Percentiles rank a stretch among this genome's conserved stretches.
Conservation (phyloP, 2,888 invertebrate species). For the Eupithecia abbreviata region DNA sequence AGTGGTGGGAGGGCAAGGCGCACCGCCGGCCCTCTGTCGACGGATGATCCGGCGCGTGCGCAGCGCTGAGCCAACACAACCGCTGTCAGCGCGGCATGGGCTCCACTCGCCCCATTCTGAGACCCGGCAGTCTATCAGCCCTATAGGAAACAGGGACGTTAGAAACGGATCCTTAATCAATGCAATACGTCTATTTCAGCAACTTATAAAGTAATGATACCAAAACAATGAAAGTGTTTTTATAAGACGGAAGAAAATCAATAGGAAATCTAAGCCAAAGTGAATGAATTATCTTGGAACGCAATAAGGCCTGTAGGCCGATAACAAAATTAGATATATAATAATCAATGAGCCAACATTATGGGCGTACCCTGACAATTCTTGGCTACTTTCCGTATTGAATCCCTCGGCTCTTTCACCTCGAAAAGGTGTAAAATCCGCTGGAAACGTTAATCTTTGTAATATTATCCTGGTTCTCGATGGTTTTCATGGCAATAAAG, state of each 20-base stretch:
- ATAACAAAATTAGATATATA: not conserved
- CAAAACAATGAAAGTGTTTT: no score
- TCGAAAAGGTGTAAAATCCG: no score
- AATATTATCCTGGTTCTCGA: not conserved
- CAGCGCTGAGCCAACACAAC: slow-evolving; percentile 94
- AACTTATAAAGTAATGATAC: no score
- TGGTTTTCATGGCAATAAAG: not conserved
- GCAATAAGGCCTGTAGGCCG: not conserved
- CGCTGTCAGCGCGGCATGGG: slow-evolving; percentile 93
- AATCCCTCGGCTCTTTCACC: not conserved
- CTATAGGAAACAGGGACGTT: slow-evolving; percentile 47
- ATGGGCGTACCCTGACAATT: not conserved
- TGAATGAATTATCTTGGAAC: not conserved
- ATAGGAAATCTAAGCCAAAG: no score
- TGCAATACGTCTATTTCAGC: no score
- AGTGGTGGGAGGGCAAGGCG: slow-evolving; percentile 91
- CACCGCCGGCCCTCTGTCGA: slow-evolving; percentile 91
- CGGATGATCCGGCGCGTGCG: slow-evolving; percentile 90
- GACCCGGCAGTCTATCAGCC: slow-evolving; percentile 91
- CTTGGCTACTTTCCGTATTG: not conserved
- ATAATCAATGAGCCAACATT: not conserved
- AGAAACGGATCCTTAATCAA: not conserved
- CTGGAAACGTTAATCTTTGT: no score
- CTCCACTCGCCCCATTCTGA: slow-evolving; percentile 95
- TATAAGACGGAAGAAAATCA: no score